A percentile compares a stretch with the other conserved stretches of the same genome.
Conservation (phyloP, 2,797 vertebrate species). For the Catharus ustulatus region DNA sequence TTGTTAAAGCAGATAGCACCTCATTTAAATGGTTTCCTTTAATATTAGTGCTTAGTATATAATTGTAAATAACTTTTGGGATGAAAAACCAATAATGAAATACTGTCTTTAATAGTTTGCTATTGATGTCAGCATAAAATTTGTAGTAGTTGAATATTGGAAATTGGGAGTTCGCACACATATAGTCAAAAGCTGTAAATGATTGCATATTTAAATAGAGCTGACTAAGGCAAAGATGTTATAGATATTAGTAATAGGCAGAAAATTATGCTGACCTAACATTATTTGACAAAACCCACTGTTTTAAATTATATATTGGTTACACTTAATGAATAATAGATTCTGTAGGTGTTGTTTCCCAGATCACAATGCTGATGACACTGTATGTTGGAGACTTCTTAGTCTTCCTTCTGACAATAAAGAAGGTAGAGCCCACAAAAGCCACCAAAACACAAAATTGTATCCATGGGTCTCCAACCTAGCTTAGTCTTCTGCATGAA, state of each 20-base stretch:
- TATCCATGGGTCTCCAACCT: background rate
- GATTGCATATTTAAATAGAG: slow-evolving; percentile 99
- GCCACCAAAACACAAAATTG: background rate
- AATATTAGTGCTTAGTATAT: slow-evolving; percentile 99
- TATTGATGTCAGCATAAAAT: slow-evolving; percentile 99
- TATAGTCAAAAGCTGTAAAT: slow-evolving; percentile 99
- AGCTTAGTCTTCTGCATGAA: background rate
- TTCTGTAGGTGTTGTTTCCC: slow-evolving; percentile 92
- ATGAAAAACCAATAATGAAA: slow-evolving; percentile 99
- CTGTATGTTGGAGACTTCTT: slow-evolving; percentile 78
- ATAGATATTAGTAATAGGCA: slow-evolving; percentile 99
- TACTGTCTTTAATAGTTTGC: slow-evolving; percentile 99
- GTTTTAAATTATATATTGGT: slow-evolving; percentile 99
- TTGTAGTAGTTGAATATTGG: slow-evolving; percentile 99
- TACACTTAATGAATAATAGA: slow-evolving; percentile 99
- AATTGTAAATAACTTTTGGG: slow-evolving; percentile 99
- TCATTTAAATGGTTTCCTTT: slow-evolving; percentile 99
- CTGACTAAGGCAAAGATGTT: slow-evolving; percentile 99
- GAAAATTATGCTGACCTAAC: slow-evolving; percentile 99
- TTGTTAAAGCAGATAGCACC: slow-evolving; percentile 99
- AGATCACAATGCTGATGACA: slow-evolving; percentile 90
- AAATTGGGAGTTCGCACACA: slow-evolving; percentile 95
- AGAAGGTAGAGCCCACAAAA: slow-evolving; percentile 69
- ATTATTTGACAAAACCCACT: slow-evolving; percentile 95
- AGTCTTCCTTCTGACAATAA: slow-evolving; percentile 80